These are phyloP conservation scores for Zaprionus inermis DNA, from an alignment of 1,140 invertebrate genomes.

Conservation along the genomic window DNA sequence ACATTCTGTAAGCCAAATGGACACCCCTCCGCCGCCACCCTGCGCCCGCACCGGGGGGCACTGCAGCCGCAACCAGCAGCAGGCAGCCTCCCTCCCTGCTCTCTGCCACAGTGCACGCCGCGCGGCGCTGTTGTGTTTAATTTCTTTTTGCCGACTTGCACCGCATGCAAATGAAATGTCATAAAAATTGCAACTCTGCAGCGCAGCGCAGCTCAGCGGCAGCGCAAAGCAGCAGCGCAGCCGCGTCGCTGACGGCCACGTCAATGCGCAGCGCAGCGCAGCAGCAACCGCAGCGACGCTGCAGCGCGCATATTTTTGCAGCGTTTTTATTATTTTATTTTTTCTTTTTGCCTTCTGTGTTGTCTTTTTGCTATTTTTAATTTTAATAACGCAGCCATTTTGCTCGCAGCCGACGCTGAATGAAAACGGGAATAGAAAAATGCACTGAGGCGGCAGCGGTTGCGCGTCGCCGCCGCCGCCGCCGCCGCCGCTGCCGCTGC, in stretches of 20 bases:
- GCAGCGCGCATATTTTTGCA: slow-evolving; percentile 21
- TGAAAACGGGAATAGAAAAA: slow-evolving; percentile 37
- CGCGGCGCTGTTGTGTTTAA: slow-evolving; percentile 47
- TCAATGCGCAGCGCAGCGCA: slow-evolving; percentile 15
- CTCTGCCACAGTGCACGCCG: not conserved
- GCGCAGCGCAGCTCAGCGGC: not conserved
- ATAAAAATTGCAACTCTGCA: slow-evolving; percentile 33
- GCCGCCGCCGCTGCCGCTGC: not conserved
- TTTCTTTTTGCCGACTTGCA: slow-evolving; percentile 62
- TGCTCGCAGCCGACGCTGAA: slow-evolving; percentile 19
- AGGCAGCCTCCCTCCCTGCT: not conserved
- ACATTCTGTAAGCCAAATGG: slow-evolving; percentile 23
- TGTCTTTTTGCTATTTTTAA: slow-evolving; percentile 18
- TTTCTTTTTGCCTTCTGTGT: not conserved
- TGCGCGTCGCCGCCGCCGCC: slow-evolving; percentile 11
- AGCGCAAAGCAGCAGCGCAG: slow-evolving; percentile 5
- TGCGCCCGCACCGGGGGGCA: not conserved
- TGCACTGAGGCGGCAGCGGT: slow-evolving; percentile 20
- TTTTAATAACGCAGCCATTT: slow-evolving; percentile 26
- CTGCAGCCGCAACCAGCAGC: not conserved
- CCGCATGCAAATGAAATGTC: slow-evolving; percentile 37
- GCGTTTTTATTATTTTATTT: not conserved
- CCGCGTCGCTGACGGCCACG: slow-evolving; percentile 21
- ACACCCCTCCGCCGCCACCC: not conserved
- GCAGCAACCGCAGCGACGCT: slow-evolving; percentile 17